Base-by-base conservation (phyloP, 1,140 invertebrate species). In the Planococcus citri region DNA sequence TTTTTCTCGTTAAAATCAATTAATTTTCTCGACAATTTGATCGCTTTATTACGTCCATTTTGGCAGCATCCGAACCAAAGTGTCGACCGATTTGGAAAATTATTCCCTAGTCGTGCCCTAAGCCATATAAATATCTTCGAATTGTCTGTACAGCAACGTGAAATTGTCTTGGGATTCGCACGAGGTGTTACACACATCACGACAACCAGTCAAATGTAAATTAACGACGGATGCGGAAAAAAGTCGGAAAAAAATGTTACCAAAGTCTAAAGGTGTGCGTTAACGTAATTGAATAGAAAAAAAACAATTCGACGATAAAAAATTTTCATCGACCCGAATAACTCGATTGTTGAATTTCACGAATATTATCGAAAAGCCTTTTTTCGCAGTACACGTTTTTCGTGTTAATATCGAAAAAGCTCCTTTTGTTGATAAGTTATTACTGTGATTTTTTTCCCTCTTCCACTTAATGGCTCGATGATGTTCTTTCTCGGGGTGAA, bases 231-330 rank as follows among this genome's bases (percentile, higher is more conserved):
- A 51, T 20, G 17, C 41, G 41, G 41, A 51, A 51, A 51, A 51
- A 51, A 2, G 41, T 51, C 41, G 41, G 29, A 6, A 12, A 12
- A n/a, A 51, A 51, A 51, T 51, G 41, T 51, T 51, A 9, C 6
- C n/a, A n/a, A 51, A 51, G n/a, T 51, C 6, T 51, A 51, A 51
- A 20, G n/a, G 41, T 17, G n/a, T n/a, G n/a, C 41, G 41, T 51
- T 51, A 51, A 51, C 2, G 41, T 51, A 51, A 51, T 51, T 51
- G 41, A 51, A 51, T 51, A 51, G n/a, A n/a, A 51, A 51, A 51
- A 51, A 51, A 17, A 51, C 41, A 51, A 51, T 51, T 51, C n/a
- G 17, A 51, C 41, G 10, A 51, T 51, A 51, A 51, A 51, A 37
- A 51, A 9, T 51, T 51, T 51, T 51, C 17, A 51, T 51, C 41